A percentile compares a stretch with the other conserved stretches of the same genome.
Evolutionary conservation across 1,140 invertebrate genomes (phyloP).

Genomic region (Prorops nasuta): DNA sequence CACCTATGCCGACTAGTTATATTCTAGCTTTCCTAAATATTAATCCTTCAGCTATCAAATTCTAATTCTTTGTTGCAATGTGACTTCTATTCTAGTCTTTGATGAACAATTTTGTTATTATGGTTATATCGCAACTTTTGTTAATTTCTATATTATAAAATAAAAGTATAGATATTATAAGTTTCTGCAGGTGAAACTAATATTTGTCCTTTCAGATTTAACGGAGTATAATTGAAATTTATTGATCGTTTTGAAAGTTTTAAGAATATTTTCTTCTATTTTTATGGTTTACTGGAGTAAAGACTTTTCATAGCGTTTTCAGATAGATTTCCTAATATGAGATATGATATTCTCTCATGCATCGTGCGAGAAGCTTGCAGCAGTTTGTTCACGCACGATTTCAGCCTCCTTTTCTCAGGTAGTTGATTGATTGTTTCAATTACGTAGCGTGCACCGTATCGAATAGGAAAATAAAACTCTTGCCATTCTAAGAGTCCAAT

Average conservation of each 20-base stretch:
- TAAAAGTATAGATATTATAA: too few relatives aligned
- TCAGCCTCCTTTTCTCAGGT: constrained; percentile 33
- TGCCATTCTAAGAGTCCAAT: constrained; percentile 12
- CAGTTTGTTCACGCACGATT: constrained; percentile 24
- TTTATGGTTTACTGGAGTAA: too few relatives aligned
- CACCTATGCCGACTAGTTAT: constrained; percentile 33
- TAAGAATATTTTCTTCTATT: too few relatives aligned
- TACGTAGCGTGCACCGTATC: constrained; percentile 30
- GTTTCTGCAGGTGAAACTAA: too few relatives aligned
- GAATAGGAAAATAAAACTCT: constrained; percentile 24
- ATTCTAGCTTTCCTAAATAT: constrained; percentile 29
- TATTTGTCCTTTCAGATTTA: background rate
- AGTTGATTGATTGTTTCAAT: constrained; percentile 42
- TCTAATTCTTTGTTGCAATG: background rate
- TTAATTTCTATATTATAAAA: background rate
- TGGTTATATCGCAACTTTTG: too few relatives aligned
- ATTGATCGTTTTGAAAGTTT: too few relatives aligned
- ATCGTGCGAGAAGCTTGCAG: background rate
- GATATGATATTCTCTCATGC: background rate
- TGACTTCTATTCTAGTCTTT: too few relatives aligned
- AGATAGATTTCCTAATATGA: background rate
- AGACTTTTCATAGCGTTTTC: too few relatives aligned
- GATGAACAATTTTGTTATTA: too few relatives aligned
- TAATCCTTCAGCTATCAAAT: constrained; percentile 31
- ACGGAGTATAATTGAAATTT: background rate